Percentiles rank a stretch among this genome's conserved stretches.
Conservation (phyloP, 2,888 invertebrate genomes). For the Drosophila maculinotata region DNA sequence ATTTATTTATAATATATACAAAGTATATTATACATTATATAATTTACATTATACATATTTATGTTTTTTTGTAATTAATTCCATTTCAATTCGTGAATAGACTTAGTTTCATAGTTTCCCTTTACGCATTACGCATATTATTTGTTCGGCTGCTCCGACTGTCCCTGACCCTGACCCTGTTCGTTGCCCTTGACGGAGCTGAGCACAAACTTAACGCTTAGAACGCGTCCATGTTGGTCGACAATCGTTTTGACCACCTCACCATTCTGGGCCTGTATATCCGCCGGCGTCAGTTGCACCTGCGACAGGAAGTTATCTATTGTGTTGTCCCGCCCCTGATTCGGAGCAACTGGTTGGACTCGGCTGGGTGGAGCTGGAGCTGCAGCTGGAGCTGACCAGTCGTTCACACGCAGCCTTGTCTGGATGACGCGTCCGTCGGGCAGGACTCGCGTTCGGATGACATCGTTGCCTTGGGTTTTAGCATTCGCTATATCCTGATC, state of each 20-base stretch:
- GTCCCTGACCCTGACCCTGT: constrained; percentile 2
- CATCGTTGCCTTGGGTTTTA: constrained; percentile 31
- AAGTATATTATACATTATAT: too few relatives aligned
- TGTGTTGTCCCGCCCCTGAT: constrained; percentile 1
- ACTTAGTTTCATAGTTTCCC: not conserved
- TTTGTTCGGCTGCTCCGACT: constrained; percentile 22
- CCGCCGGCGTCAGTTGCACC: constrained; percentile 58
- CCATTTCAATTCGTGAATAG: not conserved
- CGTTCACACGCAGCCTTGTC: constrained; percentile 56
- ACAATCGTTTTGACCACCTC: constrained; percentile 66
- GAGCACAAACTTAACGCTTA: constrained; percentile 71
- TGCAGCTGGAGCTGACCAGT: not conserved
- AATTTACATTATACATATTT: not conserved
- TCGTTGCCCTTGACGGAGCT: constrained; percentile 53
- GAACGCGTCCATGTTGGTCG: constrained; percentile 70
- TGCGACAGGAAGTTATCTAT: constrained; percentile 66
- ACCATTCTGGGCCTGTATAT: constrained; percentile 62
- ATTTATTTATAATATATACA: constrained; percentile 18
- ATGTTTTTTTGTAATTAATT: not conserved
- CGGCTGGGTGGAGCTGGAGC: not conserved
- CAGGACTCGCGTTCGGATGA: constrained; percentile 49
- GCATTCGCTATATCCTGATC: constrained; percentile 57
- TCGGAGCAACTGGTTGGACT: not conserved
- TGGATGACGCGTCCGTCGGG: constrained; percentile 64
- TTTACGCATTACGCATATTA: constrained; percentile 2